These are phyloP conservation scores for Tympanuchus pallidicinctus DNA, from an alignment of 2,113 vertebrate genomes.

Conservation along the genomic window DNA sequence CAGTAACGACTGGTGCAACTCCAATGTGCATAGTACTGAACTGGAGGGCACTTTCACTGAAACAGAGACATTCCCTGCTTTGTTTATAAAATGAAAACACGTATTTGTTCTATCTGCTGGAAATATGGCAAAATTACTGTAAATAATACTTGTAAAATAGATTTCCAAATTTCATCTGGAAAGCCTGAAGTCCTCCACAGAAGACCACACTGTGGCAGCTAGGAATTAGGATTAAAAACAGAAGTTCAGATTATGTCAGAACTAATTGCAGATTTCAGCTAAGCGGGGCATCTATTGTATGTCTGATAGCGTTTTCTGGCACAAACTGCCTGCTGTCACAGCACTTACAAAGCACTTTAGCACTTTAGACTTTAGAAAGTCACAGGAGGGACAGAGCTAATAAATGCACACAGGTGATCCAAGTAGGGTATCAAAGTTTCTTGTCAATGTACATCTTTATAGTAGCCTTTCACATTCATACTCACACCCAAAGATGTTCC, in stretches of 20 bases:
- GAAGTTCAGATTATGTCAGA: background rate
- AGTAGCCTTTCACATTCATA: too few relatives aligned
- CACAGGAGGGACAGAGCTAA: too few relatives aligned
- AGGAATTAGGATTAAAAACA: background rate
- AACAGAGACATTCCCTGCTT: background rate
- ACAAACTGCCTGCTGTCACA: too few relatives aligned
- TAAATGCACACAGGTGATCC: too few relatives aligned
- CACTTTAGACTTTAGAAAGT: too few relatives aligned
- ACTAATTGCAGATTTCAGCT: background rate
- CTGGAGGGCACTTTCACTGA: fast-evolving
- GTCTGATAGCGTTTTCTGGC: background rate
- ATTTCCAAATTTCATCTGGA: background rate
- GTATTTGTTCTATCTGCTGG: background rate
- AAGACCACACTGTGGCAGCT: background rate
- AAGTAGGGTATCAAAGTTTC: too few relatives aligned
- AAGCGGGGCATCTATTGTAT: background rate
- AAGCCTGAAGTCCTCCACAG: background rate
- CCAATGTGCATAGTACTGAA: background rate
- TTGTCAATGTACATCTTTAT: too few relatives aligned
- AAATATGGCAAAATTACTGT: background rate
- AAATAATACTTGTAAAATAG: background rate
- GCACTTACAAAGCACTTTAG: too few relatives aligned
- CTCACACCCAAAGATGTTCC: too few relatives aligned
- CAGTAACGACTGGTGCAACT: background rate
- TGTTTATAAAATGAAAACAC: background rate